Base-by-base conservation (phyloP, 2,797 vertebrate genomes). In the Glyptemys insculpta region DNA sequence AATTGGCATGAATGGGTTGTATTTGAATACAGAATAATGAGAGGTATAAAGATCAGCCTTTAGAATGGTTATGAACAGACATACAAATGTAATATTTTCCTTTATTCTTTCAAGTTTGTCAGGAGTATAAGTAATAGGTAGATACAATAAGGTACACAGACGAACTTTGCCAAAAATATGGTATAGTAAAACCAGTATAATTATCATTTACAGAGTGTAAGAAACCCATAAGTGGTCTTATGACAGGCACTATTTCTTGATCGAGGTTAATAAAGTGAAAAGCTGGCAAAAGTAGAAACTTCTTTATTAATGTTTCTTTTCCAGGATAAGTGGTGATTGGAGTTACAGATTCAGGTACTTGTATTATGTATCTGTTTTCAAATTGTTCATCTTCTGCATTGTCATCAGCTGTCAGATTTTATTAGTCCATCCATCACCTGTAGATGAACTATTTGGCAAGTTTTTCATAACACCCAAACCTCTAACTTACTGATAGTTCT, bases 371-470 rank as follows among this genome's bases (percentile, higher is more conserved):
- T 83, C 37, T 94, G 1, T 53, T 89, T 88, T 85, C 56, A 72
- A 23, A 4, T 5, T 90, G 49, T 95, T 95, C 92, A 93, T 78
- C 27, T 78, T 78, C 44, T 78, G 74, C 15, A 78, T 47, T 7
- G 6, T 95, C 93, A 93, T 83, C 79, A 86, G 34, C 59, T 95
- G 78, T 92, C 91, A 87, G 84, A 83, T 80, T 53, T 21, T 62
- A 25, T 90, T 53, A 12, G 7, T 81, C 2, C 59, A 19, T 54
- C 68, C 57, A 86, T 74, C 34, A n/a, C n/a, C 10, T 56, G n/a
- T n/a, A 81, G 16, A 31, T 59, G 27, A 57, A 37, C 56, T 59
- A 15, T 27, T 59, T 59, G 37, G 37, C 21, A 82, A 12, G 31
- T 79, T 79, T 6, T 47, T 76, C 80, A 88, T 74, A 79, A 90